Base-by-base conservation (phyloP, 2,888 invertebrate genomes). In the Aquatica leii region DNA sequence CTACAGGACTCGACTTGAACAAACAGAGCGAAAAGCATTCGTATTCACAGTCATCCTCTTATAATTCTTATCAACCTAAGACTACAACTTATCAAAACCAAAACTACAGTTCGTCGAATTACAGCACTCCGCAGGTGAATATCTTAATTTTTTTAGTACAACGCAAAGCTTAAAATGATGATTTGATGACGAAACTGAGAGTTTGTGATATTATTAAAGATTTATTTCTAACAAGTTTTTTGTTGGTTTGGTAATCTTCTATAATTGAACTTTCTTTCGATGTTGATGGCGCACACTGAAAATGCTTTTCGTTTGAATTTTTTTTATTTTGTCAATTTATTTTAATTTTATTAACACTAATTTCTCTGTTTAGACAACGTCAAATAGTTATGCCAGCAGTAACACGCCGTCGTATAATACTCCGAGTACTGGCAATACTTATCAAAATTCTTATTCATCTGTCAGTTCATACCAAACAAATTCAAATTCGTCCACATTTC, bases 351-450 rank as follows among this genome's bases (percentile, higher is more conserved):
- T 15, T 12, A 18, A n/a, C n/a, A n/a, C n/a, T n/a, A n/a, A n/a
- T n/a, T n/a, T n/a, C n/a, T n/a, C n/a, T n/a, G n/a, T 73, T 71
- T 83, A 86, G 80, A 81, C 82, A 0, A 85, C 85, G 59, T 73
- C 82, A 4, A 78, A 73, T 63, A 81, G 73, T 67, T 82, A 81
- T 69, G 77, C 74, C 34, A 81, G 77, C 69, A 80, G 76, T 68
- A 80, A 78, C 62, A 67, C 78, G 9, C 74, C 74, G 17, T 69
- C 77, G 0, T 80, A 80, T 67, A 78, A 77, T 57, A 72, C 75
- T 15, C 74, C 75, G 20, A 77, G 70, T 68, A 77, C 49, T 54
- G 73, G 60, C 56, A 79, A 76, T 65, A 69, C 75, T 37, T 81
- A 81, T 64, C 80, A 76, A 49, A 81, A 80, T 67, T 77, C 81